These are phyloP conservation scores for Vulpes vulpes DNA, from an alignment of 2,113 vertebrate species.

Conservation along the genomic window DNA sequence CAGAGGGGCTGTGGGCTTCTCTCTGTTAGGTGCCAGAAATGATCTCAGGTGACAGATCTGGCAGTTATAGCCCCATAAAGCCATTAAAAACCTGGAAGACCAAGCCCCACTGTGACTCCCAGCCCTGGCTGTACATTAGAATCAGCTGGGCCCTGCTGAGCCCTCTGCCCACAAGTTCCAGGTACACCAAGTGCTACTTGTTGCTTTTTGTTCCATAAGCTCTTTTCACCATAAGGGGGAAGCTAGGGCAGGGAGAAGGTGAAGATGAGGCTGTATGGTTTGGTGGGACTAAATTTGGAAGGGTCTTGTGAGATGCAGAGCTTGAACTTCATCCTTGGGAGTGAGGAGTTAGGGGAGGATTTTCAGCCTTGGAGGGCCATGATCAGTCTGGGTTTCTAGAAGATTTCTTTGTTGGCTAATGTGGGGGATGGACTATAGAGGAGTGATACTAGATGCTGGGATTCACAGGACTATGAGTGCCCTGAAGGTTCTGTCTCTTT, in stretches of 20 bases:
- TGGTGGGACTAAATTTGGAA: neutral
- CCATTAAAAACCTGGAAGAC: neutral
- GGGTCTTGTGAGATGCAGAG: neutral
- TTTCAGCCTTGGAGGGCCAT: neutral
- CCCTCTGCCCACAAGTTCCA: neutral
- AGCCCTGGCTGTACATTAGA: neutral
- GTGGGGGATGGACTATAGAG: neutral
- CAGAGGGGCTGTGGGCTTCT: neutral
- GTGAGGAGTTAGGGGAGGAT: neutral
- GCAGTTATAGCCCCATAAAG: neutral
- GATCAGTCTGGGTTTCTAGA: neutral
- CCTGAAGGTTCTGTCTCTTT: neutral
- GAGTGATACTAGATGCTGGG: neutral
- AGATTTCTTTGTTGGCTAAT: neutral
- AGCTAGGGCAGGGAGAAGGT: neutral
- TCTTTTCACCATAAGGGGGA: neutral
- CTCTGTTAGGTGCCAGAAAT: neutral
- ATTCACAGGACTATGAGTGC: neutral
- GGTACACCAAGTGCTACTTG: neutral
- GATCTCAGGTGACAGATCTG: neutral
- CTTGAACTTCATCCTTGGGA: neutral
- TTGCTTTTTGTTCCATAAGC: neutral
- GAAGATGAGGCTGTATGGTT: neutral
- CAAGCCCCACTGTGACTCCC: neutral
- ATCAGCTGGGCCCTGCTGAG: neutral